A percentile compares a stretch with the other conserved stretches of the same genome.
These are phyloP conservation scores for cat (Felis catus) DNA, from an alignment of 2,113 vertebrate genomes.

Conservation along the genomic window DNA sequence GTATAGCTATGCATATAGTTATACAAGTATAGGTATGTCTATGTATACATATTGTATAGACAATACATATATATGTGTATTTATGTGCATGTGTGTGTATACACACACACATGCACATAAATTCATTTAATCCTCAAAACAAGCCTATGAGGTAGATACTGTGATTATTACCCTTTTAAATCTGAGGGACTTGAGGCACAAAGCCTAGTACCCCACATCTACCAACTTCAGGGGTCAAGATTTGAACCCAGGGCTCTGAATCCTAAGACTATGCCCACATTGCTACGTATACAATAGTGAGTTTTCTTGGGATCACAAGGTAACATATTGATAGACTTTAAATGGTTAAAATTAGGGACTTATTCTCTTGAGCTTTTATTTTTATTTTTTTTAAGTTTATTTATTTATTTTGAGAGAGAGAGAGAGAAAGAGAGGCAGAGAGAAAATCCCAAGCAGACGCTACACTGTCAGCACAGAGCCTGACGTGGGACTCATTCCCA, in stretches of 20 bases:
- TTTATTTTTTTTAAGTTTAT: too few species aligned
- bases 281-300: accelerated
- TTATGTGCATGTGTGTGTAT: not conserved
- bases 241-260: not conserved
- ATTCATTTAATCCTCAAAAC: not conserved
- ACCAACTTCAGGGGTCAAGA: not conserved
- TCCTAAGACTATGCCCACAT: not conserved
- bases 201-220: not conserved
- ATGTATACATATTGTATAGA: not conserved
- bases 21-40: not conserved
- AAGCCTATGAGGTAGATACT: not conserved
- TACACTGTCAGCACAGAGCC: too few species aligned
- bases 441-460: too few species aligned
- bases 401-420: too few species aligned
- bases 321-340: not conserved
- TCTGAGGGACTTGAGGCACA: not conserved
- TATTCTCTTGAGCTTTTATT: not conserved
- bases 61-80: not conserved
- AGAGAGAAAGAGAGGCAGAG: too few species aligned
- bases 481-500: too few species aligned
- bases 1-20: too few species aligned
- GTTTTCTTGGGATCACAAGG: not conserved
- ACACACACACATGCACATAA: not conserved
- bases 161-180: not conserved
- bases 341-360: not conserved